phyloP scores from a whole-genome alignment of 2,888 invertebrate species.

The Spialia ferax region DNA sequence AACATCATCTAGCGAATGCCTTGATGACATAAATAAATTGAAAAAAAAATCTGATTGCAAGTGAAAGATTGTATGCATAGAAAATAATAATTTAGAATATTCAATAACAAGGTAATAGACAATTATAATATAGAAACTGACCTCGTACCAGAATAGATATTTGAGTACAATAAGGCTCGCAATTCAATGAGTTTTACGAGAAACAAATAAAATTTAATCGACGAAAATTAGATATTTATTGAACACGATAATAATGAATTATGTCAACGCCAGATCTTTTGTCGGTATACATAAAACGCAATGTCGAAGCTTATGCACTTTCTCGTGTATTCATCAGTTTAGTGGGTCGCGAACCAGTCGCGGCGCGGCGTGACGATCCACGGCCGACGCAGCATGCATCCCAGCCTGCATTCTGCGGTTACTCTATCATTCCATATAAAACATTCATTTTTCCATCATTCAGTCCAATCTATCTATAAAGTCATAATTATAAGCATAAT shows the following conservation, averaged over 20 bases:
- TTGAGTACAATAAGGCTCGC: no score
- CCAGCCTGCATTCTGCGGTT: slow-evolving; percentile 51
- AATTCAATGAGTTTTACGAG: no score
- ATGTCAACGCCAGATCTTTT: neutral
- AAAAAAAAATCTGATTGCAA: no score
- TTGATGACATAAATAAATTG: no score
- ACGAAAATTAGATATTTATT: neutral
- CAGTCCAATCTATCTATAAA: slow-evolving; percentile 52
- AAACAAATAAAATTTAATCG: no score
- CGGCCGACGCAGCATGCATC: slow-evolving; percentile 47
- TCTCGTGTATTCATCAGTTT: slow-evolving; percentile 76
- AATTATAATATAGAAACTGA: no score
- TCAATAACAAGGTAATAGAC: no score
- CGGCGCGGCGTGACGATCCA: slow-evolving; percentile 28
- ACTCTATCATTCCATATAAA: slow-evolving; percentile 67
- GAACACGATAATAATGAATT: neutral
- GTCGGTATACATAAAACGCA: slow-evolving; percentile 28
- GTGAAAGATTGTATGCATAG: no score
- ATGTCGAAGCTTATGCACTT: slow-evolving; percentile 45
- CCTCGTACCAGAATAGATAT: no score
- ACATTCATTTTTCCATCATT: slow-evolving; percentile 61
- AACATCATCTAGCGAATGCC: no score
- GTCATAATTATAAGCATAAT: no score
- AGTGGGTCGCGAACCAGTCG: slow-evolving; percentile 66
- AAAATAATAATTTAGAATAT: no score